Evolutionary conservation across 2,888 invertebrate genomes (phyloP), one percentile per base, ranked within the genome.

Genomic region (Drosophila hamatofila): DNA sequence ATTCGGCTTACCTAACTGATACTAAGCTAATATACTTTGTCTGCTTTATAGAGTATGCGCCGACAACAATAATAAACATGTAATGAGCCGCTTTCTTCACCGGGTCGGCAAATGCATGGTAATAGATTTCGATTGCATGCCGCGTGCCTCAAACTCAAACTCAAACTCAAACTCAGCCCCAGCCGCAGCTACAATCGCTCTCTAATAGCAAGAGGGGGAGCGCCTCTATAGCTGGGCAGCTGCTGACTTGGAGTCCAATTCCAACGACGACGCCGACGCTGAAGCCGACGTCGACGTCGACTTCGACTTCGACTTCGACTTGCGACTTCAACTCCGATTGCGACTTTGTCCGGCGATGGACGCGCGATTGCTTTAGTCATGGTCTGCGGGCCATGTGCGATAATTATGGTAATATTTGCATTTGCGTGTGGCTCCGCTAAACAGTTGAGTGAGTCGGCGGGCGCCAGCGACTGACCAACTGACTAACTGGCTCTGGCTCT

Each of bases 321-420:
- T 35, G 48, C 35, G 25, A 30, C 39, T 57, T n/a, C 30, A 33
- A 52, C 35, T 39, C 49, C 4, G 35, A 58, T 42, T 37, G 4
- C 51, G n/a, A 58, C 48, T 52, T 48, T 46, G 73, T 49, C 63
- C 63, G 52, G 55, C 70, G 65, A 60, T 79, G 85, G 85, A 82
- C 83, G 80, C 80, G 86, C 88, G 78, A 88, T 83, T 83, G 84
- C 82, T 86, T 88, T 88, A 75, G 86, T 86, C 86, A 86, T 86
- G 86, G 89, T 86, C 86, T 86, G 84, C 59, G 84, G 80, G 77
- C 71, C 85, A 77, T 80, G 86, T 86, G 86, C 89, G 86, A 86
- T 86, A 87, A 86, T 86, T 86, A 86, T 86, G 86, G 87, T 86
- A 86, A 86, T 86, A 88, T 87, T 86, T 88, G 89, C 87, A 86